Evolutionary conservation across 1,140 invertebrate species (phyloP), one percentile per base, ranked within the genome.

Genomic region (Tetramorium simillimum): DNA sequence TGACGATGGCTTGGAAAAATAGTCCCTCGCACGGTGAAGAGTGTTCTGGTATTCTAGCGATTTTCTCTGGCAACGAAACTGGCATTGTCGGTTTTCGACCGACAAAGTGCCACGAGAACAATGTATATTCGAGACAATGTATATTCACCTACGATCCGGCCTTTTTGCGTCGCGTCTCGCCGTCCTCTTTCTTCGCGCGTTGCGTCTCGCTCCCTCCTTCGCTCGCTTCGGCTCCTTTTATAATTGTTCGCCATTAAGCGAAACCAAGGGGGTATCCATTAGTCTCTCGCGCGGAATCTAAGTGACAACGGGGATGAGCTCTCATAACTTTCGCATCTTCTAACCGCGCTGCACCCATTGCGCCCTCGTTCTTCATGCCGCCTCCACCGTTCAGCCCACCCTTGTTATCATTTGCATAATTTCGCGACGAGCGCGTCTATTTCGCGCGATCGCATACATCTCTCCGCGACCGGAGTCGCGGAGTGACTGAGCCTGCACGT

Each of bases 191-290:
- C 86, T 81, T 89, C 70, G 10, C 40, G 37, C 37, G 2, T 28
- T n/a, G 37, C 63, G n/a, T 43, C 43, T 43, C 37, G n/a, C n/a
- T 14, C 28, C 12, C 65, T 58, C 33, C 60, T 90, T 89, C 80
- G 77, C 76, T 87, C 75, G 53, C 63, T 46, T 37, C 28, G n/a
- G 65, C 78, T 87, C 76, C 73, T 82, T 89, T 87, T 84, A 86
- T 93, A 93, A 92, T 92, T 92, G 89, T 90, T 88, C 69, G 33
- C 82, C 91, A 90, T 93, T 91, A 93, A 92, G 85, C 69, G 87
- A 90, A 78, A 69, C 67, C 84, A 77, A 75, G 56, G 58, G 46
- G 63, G 37, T 88, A 89, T 82, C 80, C 62, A 67, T 76, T 58
- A 87, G 18, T 69, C 43, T 46, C 33, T 49, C 56, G 14, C 33